Conservation (phyloP, 1,140 invertebrate species). For the Araneus ventricosus region DNA sequence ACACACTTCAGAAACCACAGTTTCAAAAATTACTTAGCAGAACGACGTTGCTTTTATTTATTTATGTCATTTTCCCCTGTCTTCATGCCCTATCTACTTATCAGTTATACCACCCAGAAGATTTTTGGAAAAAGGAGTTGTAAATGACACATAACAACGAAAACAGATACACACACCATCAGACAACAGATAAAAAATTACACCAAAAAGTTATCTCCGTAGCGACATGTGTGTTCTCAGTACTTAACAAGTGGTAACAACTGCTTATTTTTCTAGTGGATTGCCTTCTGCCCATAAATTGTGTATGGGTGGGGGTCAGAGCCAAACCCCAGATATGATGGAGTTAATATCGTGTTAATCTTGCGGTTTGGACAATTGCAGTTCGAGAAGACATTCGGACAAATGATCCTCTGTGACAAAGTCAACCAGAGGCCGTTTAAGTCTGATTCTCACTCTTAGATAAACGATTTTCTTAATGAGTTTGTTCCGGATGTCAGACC, state of each 20-base stretch:
- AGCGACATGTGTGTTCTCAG: neutral
- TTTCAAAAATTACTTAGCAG: neutral
- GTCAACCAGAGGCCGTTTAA: neutral
- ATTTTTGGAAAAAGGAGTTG: neutral
- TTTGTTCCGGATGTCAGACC: neutral
- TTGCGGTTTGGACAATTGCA: slow-evolving; percentile 14
- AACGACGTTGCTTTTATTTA: neutral
- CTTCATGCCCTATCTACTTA: neutral
- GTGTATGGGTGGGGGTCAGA: neutral
- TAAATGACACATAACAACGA: neutral
- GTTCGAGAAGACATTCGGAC: neutral
- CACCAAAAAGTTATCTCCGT: neutral
- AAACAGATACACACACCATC: neutral
- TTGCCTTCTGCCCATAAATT: neutral
- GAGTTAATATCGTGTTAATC: neutral
- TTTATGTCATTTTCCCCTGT: neutral
- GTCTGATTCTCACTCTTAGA: neutral
- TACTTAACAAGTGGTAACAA: slow-evolving; percentile 11
- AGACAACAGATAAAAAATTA: neutral
- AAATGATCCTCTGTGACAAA: neutral
- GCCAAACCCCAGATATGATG: neutral
- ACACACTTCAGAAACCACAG: neutral
- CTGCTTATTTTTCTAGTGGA: neutral
- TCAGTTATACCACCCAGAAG: neutral
- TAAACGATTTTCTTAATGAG: neutral